Conservation (phyloP, 2,888 invertebrate species). For the Gymnocheta viridis region DNA sequence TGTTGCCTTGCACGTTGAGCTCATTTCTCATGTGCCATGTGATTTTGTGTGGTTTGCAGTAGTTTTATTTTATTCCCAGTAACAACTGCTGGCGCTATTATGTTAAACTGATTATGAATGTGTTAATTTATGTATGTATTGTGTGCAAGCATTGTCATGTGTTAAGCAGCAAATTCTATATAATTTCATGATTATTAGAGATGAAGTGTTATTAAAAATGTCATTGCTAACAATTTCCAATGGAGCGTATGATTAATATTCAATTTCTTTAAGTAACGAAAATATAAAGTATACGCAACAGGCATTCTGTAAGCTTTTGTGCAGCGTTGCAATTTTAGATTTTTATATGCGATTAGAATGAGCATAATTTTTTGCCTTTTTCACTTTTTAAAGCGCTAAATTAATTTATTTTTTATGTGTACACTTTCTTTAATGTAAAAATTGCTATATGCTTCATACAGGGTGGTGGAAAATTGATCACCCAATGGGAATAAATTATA, state of each 20-base stretch:
- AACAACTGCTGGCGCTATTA: neutral
- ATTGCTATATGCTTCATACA: no score
- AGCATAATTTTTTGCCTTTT: no score
- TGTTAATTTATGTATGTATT: neutral
- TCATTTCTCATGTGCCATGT: conserved; percentile 67
- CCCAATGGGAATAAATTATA: no score
- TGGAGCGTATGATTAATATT: conserved; percentile 50
- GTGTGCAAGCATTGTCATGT: neutral
- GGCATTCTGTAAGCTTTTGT: neutral
- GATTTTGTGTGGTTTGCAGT: conserved; percentile 9
- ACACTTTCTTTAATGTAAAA: no score
- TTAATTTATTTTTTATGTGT: no score
- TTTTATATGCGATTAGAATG: no score
- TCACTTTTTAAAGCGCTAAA: no score
- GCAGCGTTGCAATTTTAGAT: no score
- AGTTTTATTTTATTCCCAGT: conserved; percentile 19
- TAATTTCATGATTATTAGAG: conserved; percentile 43
- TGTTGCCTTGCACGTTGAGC: conserved; percentile 62
- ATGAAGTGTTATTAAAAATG: conserved; percentile 40
- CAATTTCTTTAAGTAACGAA: conserved; percentile 14
- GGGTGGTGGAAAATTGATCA: no score
- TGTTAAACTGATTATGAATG: conserved; percentile 2
- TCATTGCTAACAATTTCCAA: conserved; percentile 22
- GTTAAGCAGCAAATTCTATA: conserved; percentile 15
- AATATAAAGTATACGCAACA: conserved; percentile 36